These are phyloP conservation scores for Musca vetustissima DNA, from an alignment of 1,140 invertebrate species.

Conservation along the genomic window DNA sequence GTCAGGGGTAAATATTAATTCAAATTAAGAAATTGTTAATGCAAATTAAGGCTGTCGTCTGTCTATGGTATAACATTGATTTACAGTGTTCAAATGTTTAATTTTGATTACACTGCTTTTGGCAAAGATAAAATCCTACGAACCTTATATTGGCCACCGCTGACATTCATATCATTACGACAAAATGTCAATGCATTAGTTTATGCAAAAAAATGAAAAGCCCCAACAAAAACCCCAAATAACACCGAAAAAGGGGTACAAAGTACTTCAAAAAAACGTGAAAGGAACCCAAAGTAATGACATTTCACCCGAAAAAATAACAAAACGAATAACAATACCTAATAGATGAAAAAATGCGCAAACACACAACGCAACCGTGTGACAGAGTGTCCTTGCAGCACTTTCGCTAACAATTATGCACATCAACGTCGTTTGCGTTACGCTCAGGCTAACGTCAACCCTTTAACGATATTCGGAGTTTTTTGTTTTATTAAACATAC, in stretches of 20 bases:
- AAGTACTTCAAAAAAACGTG: background rate
- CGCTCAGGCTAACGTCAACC: background rate
- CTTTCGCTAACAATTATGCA: constrained; percentile 18
- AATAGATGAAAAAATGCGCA: too few species aligned
- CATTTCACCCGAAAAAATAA: background rate
- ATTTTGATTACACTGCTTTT: too few species aligned
- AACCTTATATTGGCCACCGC: background rate
- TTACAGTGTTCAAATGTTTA: too few species aligned
- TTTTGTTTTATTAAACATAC: constrained; percentile 10
- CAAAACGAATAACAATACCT: too few species aligned
- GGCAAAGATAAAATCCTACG: too few species aligned
- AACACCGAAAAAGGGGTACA: background rate
- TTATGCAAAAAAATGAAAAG: background rate
- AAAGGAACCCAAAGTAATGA: constrained; percentile 15
- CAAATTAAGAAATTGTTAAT: too few species aligned
- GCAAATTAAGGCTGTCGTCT: too few species aligned
- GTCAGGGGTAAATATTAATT: too few species aligned
- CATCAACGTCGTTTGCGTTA: constrained; percentile 17
- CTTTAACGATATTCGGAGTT: background rate
- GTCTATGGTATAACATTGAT: too few species aligned
- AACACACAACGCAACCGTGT: background rate
- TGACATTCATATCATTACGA: background rate
- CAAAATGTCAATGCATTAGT: constrained; percentile 15
- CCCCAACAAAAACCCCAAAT: too few species aligned
- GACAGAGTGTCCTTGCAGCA: background rate